A percentile compares a stretch with the other conserved stretches of the same genome.
These are phyloP conservation scores for Heteromyza rotundicornis DNA, from an alignment of 2,888 invertebrate species.

Conservation along the genomic window DNA sequence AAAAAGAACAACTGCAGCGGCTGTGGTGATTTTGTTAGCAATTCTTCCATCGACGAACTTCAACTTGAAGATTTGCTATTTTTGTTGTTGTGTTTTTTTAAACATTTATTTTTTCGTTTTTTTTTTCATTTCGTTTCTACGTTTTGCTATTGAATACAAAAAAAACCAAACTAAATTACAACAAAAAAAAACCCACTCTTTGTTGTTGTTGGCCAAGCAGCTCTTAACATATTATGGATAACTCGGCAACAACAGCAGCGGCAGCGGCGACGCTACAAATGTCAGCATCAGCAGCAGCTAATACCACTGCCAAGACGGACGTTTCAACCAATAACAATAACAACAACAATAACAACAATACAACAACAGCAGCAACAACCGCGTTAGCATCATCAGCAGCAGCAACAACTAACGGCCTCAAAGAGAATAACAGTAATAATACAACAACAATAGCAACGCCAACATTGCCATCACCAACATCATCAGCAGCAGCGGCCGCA, in stretches of 20 bases:
- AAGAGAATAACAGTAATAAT: conserved; percentile 59
- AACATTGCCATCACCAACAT: no score
- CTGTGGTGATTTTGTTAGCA: no score
- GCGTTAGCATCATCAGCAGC: conserved; percentile 42
- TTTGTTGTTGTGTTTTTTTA: no score
- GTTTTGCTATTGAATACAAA: not conserved
- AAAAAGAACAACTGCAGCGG: no score
- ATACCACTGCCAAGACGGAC: conserved; percentile 10
- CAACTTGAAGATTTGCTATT: no score
- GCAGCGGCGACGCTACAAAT: conserved; percentile 36
- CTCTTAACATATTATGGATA: conserved; percentile 57
- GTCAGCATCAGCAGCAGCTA: conserved; percentile 29
- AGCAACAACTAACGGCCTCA: conserved; percentile 58
- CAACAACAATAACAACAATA: conserved; percentile 37
- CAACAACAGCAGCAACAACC: conserved; percentile 35
- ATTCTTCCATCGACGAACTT: no score
- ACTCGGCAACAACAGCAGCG: conserved; percentile 44
- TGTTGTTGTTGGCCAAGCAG: conserved; percentile 16
- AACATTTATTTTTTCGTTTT: not conserved
- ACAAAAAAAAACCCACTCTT: no score
- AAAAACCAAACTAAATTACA: no score
- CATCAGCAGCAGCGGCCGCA: conserved; percentile 28
- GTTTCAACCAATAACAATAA: conserved; percentile 35
- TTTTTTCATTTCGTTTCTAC: not conserved
- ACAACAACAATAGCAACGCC: conserved; percentile 48